Evolutionary conservation across 2,113 vertebrate genomes (phyloP).

Genomic region (Anolis carolinensis): DNA sequence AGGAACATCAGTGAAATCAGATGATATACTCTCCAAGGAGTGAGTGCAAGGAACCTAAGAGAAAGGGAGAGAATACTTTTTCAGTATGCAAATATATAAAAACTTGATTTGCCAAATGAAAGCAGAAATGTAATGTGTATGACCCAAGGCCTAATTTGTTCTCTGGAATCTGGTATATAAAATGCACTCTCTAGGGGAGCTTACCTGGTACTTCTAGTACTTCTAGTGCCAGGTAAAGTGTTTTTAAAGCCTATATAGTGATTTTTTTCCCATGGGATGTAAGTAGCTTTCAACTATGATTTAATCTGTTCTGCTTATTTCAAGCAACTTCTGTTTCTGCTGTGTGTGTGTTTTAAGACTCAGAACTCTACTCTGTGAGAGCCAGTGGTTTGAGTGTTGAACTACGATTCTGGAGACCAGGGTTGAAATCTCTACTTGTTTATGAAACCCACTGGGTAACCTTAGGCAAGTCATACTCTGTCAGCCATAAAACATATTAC

Average conservation of each 20-base stretch:
- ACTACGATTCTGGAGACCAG: too few species aligned
- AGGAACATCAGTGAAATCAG: conserved; percentile 80
- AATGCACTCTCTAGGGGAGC: not conserved
- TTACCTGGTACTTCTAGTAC: not conserved
- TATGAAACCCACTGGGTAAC: too few species aligned
- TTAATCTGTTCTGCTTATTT: not conserved
- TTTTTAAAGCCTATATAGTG: not conserved
- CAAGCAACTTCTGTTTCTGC: not conserved
- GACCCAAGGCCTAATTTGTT: not conserved
- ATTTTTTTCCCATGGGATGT: not conserved
- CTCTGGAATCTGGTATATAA: not conserved
- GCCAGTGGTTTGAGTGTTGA: too few species aligned
- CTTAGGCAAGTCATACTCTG: too few species aligned
- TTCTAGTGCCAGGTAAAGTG: not conserved
- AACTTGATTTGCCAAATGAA: not conserved
- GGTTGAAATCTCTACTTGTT: too few species aligned
- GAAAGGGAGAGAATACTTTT: conserved; percentile 7
- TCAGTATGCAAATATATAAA: not conserved
- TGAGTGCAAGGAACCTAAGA: conserved; percentile 86
- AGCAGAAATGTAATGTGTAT: not conserved
- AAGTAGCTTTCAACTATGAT: not conserved
- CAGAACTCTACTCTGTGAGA: too few species aligned
- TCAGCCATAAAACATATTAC: too few species aligned
- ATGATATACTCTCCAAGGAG: conserved; percentile 83
- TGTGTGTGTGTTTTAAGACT: too few species aligned